Evolutionary conservation across 2,888 invertebrate species (phyloP).

Genomic region (Drosophila nr. fundita): DNA sequence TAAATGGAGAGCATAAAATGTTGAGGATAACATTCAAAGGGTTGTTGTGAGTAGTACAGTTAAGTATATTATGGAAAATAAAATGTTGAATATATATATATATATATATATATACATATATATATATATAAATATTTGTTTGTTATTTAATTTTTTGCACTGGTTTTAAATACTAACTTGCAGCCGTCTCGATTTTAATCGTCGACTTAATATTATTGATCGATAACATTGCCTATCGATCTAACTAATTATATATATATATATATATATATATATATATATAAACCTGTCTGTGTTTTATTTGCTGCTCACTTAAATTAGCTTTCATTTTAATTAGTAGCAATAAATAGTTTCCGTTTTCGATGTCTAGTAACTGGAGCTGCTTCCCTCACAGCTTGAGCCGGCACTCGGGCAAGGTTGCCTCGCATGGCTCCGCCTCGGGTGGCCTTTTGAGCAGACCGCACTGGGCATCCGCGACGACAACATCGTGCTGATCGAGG

Average conservation of each 20-base stretch:
- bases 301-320: conserved; percentile 47
- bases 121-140: not conserved
- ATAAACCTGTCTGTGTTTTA: conserved; percentile 24
- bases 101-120: not conserved
- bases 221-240: conserved; percentile 25
- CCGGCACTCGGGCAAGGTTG: conserved; percentile 82
- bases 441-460: conserved; percentile 88
- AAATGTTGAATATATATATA: not conserved
- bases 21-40: not conserved
- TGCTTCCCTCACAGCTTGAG: conserved; percentile 49
- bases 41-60: conserved; percentile 2
- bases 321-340: conserved; percentile 50
- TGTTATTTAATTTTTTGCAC: not conserved
- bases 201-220: conserved; percentile 13
- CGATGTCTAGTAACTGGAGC: not conserved
- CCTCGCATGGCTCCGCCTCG: conserved; percentile 88
- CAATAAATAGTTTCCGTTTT: conserved; percentile 51
- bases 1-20: not conserved
- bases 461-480: conserved; percentile 91
- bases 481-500: conserved; percentile 91
- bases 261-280: conserved; percentile 30
- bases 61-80: not conserved
- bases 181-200: not conserved
- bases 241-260: conserved; percentile 15
- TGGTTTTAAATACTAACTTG: conserved; percentile 4